Evolutionary conservation across 2,888 invertebrate genomes (phyloP).

Genomic region (Escarpia spicata): DNA sequence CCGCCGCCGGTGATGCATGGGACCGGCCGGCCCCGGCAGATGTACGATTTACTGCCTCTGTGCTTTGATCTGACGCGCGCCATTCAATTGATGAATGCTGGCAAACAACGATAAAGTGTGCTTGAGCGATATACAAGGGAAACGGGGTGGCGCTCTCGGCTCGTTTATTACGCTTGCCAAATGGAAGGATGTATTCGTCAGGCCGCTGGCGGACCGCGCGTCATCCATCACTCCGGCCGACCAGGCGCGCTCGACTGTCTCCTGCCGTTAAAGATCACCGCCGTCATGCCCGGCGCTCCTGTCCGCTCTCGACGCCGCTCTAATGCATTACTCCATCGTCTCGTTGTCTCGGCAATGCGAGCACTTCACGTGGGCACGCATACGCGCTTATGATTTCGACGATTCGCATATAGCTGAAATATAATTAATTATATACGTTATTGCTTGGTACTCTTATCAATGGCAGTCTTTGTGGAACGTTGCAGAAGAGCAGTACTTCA

Average conservation of each 20-base stretch:
- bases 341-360: neutral
- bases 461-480: neutral
- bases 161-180: constrained; percentile 9
- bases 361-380: neutral
- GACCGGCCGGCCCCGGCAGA: neutral
- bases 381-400: neutral
- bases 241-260: neutral
- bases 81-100: constrained; percentile 21
- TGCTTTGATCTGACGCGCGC: constrained; percentile 26
- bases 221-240: neutral
- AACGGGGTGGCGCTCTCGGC: constrained; percentile 22
- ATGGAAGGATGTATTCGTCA: constrained; percentile 13
- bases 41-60: neutral
- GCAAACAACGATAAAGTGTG: constrained; percentile 25
- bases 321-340: neutral
- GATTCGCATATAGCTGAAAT: neutral
- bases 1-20: constrained; percentile 1
- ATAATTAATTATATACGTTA: too few species aligned
- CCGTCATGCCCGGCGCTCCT: neutral
- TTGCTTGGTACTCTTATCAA: neutral
- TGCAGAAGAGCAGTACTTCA: neutral
- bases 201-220: neutral
- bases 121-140: constrained; percentile 23
- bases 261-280: neutral
- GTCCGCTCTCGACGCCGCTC: neutral